Evolutionary conservation across 2,888 invertebrate genomes (phyloP), one percentile per base, ranked within the genome.

Genomic region (Stegophylla sp.): DNA sequence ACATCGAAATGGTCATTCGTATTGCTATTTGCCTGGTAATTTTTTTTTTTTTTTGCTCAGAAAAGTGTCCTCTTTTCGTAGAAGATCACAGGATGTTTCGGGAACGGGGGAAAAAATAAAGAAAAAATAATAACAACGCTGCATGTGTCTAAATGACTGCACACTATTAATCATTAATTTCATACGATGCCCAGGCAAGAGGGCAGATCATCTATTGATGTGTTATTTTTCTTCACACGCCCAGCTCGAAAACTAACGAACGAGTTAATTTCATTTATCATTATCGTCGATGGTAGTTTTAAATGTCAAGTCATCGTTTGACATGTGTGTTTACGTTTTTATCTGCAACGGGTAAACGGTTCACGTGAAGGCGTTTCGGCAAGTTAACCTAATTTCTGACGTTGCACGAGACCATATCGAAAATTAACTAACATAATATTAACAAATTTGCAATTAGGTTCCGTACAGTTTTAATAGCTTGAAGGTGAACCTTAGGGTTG

Each of bases 211-310:
- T 34, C 34, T 34, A 51, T 51, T 51, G 51, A 51, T 51, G 51
- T 51, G n/a, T 51, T 51, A 20, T 51, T 51, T 3, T 1, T 20
- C n/a, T 51, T 51, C 9, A 20, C 51, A 20, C n/a, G 51, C n/a
- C 51, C 51, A 51, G n/a, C n/a, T 51, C n/a, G n/a, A 51, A 51
- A 51, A 51, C n/a, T 51, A 51, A 51, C 51, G 7, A 51, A 51
- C 20, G n/a, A 51, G 5, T 51, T 51, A 51, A 51, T 51, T 51
- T 51, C 51, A 51, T 51, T 15, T 3, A 48, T 48, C 48, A 48
- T 48, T 48, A 48, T 48, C 20, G 51, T 7, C 4, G 51, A 20
- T 7, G 4, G n/a, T 51, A 9, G 51, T 20, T 51, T 51, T n/a
- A 51, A 51, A 20, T 7, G 51, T 7, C 51, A 51, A 51, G 51